A percentile compares a stretch with the other conserved stretches of the same genome.
phyloP scores from a whole-genome alignment of 2,797 vertebrate species.

The Platalea minor region DNA sequence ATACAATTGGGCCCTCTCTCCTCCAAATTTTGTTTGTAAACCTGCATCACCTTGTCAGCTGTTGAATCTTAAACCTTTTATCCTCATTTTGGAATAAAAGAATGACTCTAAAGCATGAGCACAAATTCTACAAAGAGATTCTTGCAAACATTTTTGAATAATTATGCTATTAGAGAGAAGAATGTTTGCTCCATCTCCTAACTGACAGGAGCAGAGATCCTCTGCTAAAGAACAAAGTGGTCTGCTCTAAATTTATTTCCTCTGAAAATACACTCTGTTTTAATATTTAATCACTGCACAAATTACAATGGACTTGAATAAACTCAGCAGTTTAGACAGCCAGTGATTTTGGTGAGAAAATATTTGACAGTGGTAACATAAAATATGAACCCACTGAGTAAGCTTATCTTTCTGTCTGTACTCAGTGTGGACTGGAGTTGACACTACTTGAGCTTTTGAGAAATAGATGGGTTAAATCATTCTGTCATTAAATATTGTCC shows the following conservation, averaged over 20 bases:
- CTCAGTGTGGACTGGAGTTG: neutral
- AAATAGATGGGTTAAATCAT: conserved; percentile 24
- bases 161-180: conserved; percentile 39
- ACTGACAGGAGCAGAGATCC: conserved; percentile 39
- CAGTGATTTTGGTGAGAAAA: conserved; percentile 38
- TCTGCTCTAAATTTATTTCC: conserved; percentile 54
- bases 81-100: neutral
- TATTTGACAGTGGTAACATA: conserved; percentile 19
- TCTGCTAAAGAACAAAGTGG: conserved; percentile 20
- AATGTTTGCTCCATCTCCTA: neutral
- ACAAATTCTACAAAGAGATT: conserved; percentile 17
- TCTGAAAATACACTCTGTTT: conserved; percentile 43
- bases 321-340: conserved; percentile 31
- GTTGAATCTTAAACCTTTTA: neutral
- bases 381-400: conserved; percentile 36
- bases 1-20: neutral
- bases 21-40: neutral
- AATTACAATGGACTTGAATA: conserved; percentile 34
- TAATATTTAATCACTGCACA: conserved; percentile 57
- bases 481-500: conserved; percentile 37
- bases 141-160: conserved; percentile 30
- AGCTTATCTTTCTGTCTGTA: conserved; percentile 6
- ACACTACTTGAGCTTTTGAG: conserved; percentile 44
- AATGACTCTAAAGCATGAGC: neutral
- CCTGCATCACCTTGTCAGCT: neutral